Percentiles rank a stretch among this genome's conserved stretches.
phyloP scores from a whole-genome alignment of 2,888 invertebrate genomes.

The Philaethria dido region DNA sequence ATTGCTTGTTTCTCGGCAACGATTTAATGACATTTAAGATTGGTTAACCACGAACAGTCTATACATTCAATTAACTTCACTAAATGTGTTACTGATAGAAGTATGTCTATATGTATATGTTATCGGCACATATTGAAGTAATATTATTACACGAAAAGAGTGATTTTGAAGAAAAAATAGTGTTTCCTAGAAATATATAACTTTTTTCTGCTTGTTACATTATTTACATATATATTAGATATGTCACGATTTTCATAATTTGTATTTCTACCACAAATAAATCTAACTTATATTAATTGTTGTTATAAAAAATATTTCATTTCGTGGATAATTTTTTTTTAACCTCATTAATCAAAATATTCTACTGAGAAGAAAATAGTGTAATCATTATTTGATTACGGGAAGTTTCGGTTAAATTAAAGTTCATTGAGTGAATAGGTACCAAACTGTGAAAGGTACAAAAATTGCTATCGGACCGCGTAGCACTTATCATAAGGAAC shows the following conservation, averaged over 20 bases:
- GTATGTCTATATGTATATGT: background rate
- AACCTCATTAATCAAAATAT: too few relatives aligned
- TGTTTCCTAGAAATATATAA: too few relatives aligned
- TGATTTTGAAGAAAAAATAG: too few relatives aligned
- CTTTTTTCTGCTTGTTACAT: too few relatives aligned
- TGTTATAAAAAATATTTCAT: too few relatives aligned
- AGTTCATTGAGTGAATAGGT: background rate
- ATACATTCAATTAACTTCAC: constrained; percentile 30
- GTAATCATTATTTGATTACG: background rate
- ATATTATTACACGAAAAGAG: too few relatives aligned
- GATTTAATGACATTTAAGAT: constrained; percentile 34
- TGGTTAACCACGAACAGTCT: constrained; percentile 32
- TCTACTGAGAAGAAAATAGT: background rate
- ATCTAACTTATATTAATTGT: too few relatives aligned
- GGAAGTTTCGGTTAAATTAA: background rate
- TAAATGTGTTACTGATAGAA: constrained; percentile 11
- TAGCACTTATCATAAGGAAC: background rate
- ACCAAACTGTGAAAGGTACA: background rate
- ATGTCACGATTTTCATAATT: too few relatives aligned
- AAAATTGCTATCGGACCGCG: background rate
- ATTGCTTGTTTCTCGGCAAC: constrained; percentile 14
- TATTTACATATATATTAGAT: too few relatives aligned
- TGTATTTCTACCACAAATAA: too few relatives aligned
- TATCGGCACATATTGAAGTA: background rate
- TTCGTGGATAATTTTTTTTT: too few relatives aligned